Percentiles rank a stretch among this genome's conserved stretches.
Conservation (phyloP, 23 tunicate species). For the Aplidium turbinatum region DNA sequence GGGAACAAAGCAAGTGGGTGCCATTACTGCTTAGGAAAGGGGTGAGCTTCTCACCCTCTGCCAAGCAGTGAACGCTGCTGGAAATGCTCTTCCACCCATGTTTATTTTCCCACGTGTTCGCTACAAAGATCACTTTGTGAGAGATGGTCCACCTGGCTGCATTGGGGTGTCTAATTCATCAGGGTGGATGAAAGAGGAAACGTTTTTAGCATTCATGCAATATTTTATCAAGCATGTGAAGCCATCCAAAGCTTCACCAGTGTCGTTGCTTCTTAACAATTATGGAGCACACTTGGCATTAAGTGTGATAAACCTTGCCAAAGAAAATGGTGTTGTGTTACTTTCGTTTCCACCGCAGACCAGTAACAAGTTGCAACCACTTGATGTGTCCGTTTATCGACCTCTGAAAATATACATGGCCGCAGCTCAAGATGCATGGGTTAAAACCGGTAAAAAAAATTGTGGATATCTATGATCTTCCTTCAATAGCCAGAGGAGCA, state of each 20-base stretch:
- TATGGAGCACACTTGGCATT: slow-evolving; percentile 12
- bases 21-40: slow-evolving; percentile 8
- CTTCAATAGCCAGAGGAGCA: slow-evolving; percentile 19
- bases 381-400: slow-evolving; percentile 25
- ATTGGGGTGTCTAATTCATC: slow-evolving; percentile 23
- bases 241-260: background rate
- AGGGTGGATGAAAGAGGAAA: slow-evolving; percentile 31
- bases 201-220: slow-evolving; percentile 6
- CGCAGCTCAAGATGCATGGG: slow-evolving; percentile 28
- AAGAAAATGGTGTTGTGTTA: background rate
- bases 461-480: slow-evolving; percentile 33
- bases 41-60: slow-evolving; percentile 18
- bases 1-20: slow-evolving; percentile 11
- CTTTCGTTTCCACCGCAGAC: slow-evolving; percentile 31
- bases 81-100: slow-evolving; percentile 34
- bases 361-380: slow-evolving; percentile 31
- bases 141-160: slow-evolving; percentile 35
- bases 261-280: slow-evolving; percentile 15
- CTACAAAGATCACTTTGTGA: slow-evolving; percentile 32
- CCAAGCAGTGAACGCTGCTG: slow-evolving; percentile 27
- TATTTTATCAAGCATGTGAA: slow-evolving; percentile 19
- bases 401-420: slow-evolving; percentile 8
- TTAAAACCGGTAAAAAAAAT: background rate
- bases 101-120: slow-evolving; percentile 8
- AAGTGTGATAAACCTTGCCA: background rate